A percentile compares a stretch with the other conserved stretches of the same genome.
Evolutionary conservation across 2,888 invertebrate genomes (phyloP).

Genomic region (Minunthozetes semirufus): DNA sequence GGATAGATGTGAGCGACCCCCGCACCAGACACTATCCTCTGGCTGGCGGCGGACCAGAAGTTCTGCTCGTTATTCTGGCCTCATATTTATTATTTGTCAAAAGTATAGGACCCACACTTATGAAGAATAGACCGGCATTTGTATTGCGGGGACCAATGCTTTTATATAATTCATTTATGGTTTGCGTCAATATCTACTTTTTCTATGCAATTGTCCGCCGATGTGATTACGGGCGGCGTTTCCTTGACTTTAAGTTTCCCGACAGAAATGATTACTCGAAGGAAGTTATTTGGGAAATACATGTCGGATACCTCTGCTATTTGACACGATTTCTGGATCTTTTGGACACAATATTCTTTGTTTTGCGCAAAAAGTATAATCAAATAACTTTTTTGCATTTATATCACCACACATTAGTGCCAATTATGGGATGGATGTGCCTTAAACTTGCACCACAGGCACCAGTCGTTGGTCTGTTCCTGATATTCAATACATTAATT

Average conservation of each 20-base stretch:
- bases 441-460: slow-evolving; percentile 34
- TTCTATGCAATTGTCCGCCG: slow-evolving; percentile 10
- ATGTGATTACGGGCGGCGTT: slow-evolving; percentile 32
- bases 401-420: slow-evolving; percentile 36
- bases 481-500: slow-evolving; percentile 34
- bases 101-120: slow-evolving; percentile 29
- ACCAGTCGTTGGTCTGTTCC: slow-evolving; percentile 33
- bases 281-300: slow-evolving; percentile 3
- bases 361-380: slow-evolving; percentile 33
- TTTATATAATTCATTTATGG: slow-evolving; percentile 32
- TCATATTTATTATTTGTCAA: slow-evolving; percentile 33
- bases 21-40: slow-evolving; percentile 33
- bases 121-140: slow-evolving; percentile 32
- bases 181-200: slow-evolving; percentile 31
- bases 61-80: neutral
- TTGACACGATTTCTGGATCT: slow-evolving; percentile 32
- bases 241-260: slow-evolving; percentile 35
- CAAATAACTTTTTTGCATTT: slow-evolving; percentile 35
- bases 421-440: slow-evolving; percentile 33
- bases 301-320: slow-evolving; percentile 31
- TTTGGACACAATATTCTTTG: slow-evolving; percentile 35
- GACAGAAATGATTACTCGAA: slow-evolving; percentile 19
- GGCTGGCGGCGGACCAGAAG: slow-evolving; percentile 11
- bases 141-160: slow-evolving; percentile 32
- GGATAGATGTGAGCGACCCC: slow-evolving; percentile 35